These are phyloP conservation scores for Bicyclus anynana DNA, from an alignment of 1,140 invertebrate genomes.

Conservation along the genomic window DNA sequence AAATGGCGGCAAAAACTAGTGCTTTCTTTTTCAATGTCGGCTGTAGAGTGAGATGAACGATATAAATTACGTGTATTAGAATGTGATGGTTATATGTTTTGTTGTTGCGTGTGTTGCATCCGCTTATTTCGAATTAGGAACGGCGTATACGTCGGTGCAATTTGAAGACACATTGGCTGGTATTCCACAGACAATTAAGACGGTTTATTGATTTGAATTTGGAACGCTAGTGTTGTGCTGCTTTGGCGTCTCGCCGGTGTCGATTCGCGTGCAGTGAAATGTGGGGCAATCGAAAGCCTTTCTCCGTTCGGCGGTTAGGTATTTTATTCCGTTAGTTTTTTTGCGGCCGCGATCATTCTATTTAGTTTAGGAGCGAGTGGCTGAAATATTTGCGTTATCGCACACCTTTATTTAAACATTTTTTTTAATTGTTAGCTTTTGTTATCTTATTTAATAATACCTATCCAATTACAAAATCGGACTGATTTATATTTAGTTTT, in stretches of 20 bases:
- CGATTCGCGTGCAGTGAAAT: conserved; percentile 70
- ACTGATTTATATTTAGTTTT: too few species aligned
- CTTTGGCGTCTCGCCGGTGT: conserved; percentile 45
- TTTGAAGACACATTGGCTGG: conserved; percentile 51
- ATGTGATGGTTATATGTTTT: conserved; percentile 45
- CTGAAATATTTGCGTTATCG: too few species aligned
- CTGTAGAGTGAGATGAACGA: conserved; percentile 36
- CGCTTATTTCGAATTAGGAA: conserved; percentile 36
- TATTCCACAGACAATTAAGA: conserved; percentile 47
- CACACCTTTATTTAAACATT: too few species aligned
- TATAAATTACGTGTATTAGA: conserved; percentile 37
- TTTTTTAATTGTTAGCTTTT: too few species aligned
- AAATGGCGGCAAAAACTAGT: conserved; percentile 66
- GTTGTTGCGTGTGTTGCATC: conserved; percentile 50
- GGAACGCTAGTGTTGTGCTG: conserved; percentile 42
- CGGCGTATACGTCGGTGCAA: conserved; percentile 48
- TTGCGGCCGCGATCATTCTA: conserved; percentile 67
- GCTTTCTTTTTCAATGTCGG: conserved; percentile 76
- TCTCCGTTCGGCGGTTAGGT: conserved; percentile 71
- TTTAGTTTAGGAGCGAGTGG: conserved; percentile 12
- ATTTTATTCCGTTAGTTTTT: conserved; percentile 78
- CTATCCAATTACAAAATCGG: too few species aligned
- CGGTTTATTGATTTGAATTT: conserved; percentile 44
- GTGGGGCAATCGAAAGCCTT: conserved; percentile 77
- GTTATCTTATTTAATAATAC: too few species aligned